These are phyloP conservation scores for Rissa tridactyla DNA, from an alignment of 2,113 vertebrate species.

Conservation along the genomic window DNA sequence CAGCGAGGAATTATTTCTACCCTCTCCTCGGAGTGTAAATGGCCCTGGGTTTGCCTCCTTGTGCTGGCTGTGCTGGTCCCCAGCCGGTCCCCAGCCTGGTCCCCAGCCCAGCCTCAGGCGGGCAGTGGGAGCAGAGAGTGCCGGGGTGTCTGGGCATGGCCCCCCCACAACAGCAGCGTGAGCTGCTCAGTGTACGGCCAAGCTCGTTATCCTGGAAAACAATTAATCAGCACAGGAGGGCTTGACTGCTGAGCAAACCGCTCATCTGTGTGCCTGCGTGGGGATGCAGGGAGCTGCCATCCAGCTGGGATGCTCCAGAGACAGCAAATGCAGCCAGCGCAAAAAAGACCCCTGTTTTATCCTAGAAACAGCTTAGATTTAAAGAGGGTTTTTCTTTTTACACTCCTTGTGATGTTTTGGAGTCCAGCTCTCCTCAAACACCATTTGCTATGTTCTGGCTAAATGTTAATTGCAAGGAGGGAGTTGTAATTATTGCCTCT, in stretches of 20 bases:
- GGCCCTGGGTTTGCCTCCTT: not conserved
- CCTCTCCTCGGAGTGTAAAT: not conserved
- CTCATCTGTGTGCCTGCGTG: not conserved
- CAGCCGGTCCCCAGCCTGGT: not conserved
- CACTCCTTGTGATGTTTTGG: not conserved
- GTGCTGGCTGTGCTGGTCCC: accelerated
- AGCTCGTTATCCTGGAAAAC: not conserved
- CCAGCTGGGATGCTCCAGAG: not conserved
- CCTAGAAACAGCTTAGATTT: not conserved
- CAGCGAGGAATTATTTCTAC: not conserved
- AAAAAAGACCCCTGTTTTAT: not conserved
- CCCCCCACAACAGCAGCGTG: not conserved
- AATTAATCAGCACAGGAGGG: not conserved
- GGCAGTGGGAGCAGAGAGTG: not conserved
- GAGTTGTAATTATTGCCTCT: slow-evolving; percentile 33
- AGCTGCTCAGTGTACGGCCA: not conserved
- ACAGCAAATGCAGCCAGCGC: not conserved
- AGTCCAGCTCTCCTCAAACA: not conserved
- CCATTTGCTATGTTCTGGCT: not conserved
- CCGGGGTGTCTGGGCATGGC: not conserved
- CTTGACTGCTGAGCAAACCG: not conserved
- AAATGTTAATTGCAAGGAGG: not conserved
- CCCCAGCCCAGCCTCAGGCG: not conserved
- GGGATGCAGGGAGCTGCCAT: not conserved
- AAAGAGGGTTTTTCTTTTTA: not conserved